These are phyloP conservation scores for Amphiprion ocellaris DNA, from an alignment of 2,113 vertebrate genomes.

Conservation along the genomic window DNA sequence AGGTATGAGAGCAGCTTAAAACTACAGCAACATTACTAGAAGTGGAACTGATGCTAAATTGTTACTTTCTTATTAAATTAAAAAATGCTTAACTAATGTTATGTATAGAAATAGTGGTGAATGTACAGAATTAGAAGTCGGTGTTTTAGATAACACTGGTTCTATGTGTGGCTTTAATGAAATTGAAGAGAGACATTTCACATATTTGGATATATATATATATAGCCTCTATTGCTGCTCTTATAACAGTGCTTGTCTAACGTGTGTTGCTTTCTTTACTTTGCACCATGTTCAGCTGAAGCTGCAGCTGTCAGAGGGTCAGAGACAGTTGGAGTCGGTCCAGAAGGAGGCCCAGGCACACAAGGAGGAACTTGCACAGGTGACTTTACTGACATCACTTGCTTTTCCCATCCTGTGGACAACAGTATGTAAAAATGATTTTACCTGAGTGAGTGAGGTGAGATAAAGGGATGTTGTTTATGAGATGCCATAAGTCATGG, in stretches of 20 bases:
- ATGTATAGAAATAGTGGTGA: background rate
- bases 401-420: background rate
- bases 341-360: constrained; percentile 90
- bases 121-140: background rate
- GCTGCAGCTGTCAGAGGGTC: constrained; percentile 88
- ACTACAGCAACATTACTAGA: background rate
- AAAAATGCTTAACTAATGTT: background rate
- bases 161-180: background rate
- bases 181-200: background rate
- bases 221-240: background rate
- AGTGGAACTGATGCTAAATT: background rate
- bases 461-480: background rate
- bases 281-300: constrained; percentile 84
- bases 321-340: constrained; percentile 87
- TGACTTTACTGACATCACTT: constrained; percentile 55
- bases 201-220: background rate
- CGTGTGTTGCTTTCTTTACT: background rate
- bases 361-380: constrained; percentile 90
- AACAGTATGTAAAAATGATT: background rate
- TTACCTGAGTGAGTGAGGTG: background rate
- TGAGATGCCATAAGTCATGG: background rate
- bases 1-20: constrained; percentile 73
- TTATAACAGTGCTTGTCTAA: constrained; percentile 14
- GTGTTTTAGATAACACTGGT: background rate
- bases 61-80: too few relatives aligned